Conservation (phyloP, 2,888 invertebrate species). For the Clanis bilineata region DNA sequence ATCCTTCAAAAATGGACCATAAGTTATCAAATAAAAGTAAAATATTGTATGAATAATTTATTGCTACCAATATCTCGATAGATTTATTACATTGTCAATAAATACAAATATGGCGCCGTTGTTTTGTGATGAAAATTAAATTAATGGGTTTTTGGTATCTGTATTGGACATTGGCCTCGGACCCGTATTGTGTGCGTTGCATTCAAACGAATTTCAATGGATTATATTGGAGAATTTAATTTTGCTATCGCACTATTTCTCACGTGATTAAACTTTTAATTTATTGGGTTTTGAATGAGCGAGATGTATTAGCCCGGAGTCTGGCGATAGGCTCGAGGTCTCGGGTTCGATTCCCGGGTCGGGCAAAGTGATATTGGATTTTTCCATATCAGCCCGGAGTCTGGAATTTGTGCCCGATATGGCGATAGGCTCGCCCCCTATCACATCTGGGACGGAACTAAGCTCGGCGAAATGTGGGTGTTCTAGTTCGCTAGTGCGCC, state of each 20-base stretch:
- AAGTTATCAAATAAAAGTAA: neutral
- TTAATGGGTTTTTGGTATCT: neutral
- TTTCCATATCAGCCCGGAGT: too few species aligned
- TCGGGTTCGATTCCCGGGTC: too few species aligned
- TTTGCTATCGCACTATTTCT: neutral
- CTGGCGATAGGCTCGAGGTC: too few species aligned
- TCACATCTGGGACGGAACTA: too few species aligned
- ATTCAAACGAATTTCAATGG: neutral
- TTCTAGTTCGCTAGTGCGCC: too few species aligned
- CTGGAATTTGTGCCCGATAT: too few species aligned
- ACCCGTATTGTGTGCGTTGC: neutral
- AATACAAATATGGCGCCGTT: neutral
- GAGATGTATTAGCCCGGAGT: too few species aligned
- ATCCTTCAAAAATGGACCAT: too few species aligned
- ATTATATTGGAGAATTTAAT: neutral
- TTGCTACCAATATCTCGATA: too few species aligned
- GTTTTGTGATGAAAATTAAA: neutral
- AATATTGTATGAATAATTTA: neutral
- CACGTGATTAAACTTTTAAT: neutral
- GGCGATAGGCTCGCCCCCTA: too few species aligned
- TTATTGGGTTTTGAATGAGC: neutral
- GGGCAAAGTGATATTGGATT: too few species aligned
- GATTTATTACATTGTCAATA: neutral
- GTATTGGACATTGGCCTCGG: neutral
- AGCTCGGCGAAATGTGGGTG: too few species aligned